Percentiles rank a stretch among this genome's conserved stretches.
Conservation (phyloP, 2,113 vertebrate genomes). For the Alligator mississippiensis region DNA sequence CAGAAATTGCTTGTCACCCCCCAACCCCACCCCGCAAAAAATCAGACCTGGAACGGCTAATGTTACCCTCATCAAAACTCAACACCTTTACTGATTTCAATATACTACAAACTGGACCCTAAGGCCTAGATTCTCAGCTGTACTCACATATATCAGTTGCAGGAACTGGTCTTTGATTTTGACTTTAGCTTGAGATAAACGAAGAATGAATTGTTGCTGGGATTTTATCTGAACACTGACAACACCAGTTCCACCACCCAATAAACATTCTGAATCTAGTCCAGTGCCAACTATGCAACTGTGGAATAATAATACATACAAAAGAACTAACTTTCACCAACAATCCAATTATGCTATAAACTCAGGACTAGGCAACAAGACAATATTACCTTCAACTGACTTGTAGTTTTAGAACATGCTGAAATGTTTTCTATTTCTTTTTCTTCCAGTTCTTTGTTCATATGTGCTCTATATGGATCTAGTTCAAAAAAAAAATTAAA, state of each 20-base stretch:
- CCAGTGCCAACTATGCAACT: neutral
- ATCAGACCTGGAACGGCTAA: neutral
- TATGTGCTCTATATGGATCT: conserved; percentile 90
- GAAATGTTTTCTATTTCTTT: conserved; percentile 84
- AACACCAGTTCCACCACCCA: neutral
- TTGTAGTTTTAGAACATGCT: conserved; percentile 75
- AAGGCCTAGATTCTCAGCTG: neutral
- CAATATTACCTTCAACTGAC: conserved; percentile 83
- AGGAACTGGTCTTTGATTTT: neutral
- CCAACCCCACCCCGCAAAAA: neutral
- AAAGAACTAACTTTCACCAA: neutral
- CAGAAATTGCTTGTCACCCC: neutral
- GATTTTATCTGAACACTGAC: neutral
- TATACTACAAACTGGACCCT: neutral
- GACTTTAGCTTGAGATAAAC: neutral
- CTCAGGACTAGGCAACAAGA: neutral
- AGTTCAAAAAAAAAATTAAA: conserved; percentile 33
- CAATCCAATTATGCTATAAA: neutral
- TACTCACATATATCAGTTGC: fast-evolving
- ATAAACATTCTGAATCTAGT: neutral
- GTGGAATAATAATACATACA: neutral
- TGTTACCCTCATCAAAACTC: neutral
- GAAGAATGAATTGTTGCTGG: neutral
- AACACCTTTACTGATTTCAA: neutral
- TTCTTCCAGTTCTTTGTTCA: conserved; percentile 86